Percentiles rank a stretch among this genome's conserved stretches.
These are phyloP conservation scores for Aphaenogaster rudis DNA, from an alignment of 1,140 invertebrate species.

Conservation along the genomic window DNA sequence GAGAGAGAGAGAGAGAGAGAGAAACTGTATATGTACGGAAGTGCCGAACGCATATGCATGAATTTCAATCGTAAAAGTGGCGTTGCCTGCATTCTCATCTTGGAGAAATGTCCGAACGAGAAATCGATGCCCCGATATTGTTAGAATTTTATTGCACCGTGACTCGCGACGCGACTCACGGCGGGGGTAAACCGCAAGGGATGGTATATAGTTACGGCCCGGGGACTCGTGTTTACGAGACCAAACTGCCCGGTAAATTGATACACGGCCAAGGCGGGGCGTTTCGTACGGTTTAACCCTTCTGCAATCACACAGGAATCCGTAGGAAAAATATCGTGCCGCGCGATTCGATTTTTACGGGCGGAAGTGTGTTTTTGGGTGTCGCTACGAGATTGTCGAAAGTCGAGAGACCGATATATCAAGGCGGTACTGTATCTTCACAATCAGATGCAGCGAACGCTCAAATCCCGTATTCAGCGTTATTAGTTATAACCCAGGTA, in stretches of 20 bases:
- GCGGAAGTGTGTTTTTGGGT: conserved; percentile 42
- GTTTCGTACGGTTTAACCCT: conserved; percentile 64
- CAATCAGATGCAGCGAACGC: not conserved
- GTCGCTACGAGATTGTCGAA: not conserved
- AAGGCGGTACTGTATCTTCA: not conserved
- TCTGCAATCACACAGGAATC: conserved; percentile 54
- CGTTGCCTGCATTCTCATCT: conserved; percentile 63
- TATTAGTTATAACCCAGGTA: too few relatives aligned
- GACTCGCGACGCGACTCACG: conserved; percentile 60
- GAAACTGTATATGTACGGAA: conserved; percentile 4
- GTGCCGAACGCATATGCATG: conserved; percentile 43
- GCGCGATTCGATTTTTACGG: conserved; percentile 53
- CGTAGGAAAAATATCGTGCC: conserved; percentile 34
- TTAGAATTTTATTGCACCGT: conserved; percentile 74
- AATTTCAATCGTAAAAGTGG: conserved; percentile 70
- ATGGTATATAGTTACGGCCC: conserved; percentile 62
- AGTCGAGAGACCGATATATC: not conserved
- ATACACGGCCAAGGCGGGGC: conserved; percentile 62
- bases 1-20: not conserved
- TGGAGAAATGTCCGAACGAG: conserved; percentile 36
- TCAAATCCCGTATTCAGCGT: not conserved
- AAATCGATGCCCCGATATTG: conserved; percentile 71
- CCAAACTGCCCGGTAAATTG: conserved; percentile 71
- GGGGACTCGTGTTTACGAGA: conserved; percentile 72
- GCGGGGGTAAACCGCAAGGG: conserved; percentile 61